A percentile compares a stretch with the other conserved stretches of the same genome.
Conservation (phyloP, 2,888 invertebrate genomes). For the Carpatolechia fugitivella region DNA sequence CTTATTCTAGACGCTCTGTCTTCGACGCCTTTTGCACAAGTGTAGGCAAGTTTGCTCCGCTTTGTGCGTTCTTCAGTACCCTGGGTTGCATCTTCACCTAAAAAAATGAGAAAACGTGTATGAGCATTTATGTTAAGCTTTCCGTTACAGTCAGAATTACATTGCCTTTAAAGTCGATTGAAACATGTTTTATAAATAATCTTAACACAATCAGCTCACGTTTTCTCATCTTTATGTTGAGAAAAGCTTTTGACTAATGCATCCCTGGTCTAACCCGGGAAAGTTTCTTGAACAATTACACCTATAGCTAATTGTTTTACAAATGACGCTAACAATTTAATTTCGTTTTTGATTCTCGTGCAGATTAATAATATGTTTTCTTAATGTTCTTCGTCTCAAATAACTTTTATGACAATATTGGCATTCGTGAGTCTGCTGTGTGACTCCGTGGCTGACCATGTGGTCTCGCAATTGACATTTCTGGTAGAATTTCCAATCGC, state of each 20-base stretch:
- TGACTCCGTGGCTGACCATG: constrained; percentile 5
- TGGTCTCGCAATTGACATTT: constrained; percentile 14
- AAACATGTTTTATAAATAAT: neutral
- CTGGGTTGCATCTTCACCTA: constrained; percentile 52
- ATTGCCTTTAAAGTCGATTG: neutral
- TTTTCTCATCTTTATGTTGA: neutral
- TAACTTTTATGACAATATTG: constrained; percentile 40
- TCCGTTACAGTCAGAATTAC: too few species aligned
- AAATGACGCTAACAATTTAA: too few species aligned
- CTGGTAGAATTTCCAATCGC: constrained; percentile 16
- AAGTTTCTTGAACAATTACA: too few species aligned
- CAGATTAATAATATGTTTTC: constrained; percentile 23
- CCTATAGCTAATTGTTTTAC: too few species aligned
- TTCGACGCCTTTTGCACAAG: constrained; percentile 31
- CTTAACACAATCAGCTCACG: neutral
- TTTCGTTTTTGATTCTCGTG: neutral
- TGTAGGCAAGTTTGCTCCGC: constrained; percentile 19
- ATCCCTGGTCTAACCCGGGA: neutral
- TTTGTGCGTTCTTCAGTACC: neutral
- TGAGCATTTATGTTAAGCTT: constrained; percentile 27
- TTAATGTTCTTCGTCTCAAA: constrained; percentile 22
- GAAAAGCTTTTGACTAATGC: too few species aligned
- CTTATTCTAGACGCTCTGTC: constrained; percentile 48
- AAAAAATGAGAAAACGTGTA: constrained; percentile 64
- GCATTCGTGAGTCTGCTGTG: constrained; percentile 2